Percentiles rank a stretch among this genome's conserved stretches.
These are phyloP conservation scores for Limulus polyphemus DNA, from an alignment of 2,888 invertebrate species.

Conservation along the genomic window DNA sequence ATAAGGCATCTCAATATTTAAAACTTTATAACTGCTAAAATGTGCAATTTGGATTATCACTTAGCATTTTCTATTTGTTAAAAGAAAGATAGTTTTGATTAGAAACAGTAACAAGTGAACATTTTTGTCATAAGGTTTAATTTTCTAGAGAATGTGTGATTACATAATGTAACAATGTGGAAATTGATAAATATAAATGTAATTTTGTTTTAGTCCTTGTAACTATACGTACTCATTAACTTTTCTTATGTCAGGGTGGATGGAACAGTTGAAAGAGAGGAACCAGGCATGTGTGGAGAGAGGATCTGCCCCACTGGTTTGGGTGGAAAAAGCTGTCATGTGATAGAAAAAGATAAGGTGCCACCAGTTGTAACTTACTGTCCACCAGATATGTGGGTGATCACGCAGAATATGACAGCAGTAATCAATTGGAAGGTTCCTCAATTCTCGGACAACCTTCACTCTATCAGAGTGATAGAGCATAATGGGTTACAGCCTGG, in stretches of 20 bases:
- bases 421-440: conserved; percentile 86
- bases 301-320: conserved; percentile 77
- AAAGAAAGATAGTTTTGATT: too few species aligned
- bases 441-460: conserved; percentile 64
- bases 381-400: conserved; percentile 86
- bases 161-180: too few species aligned
- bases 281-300: conserved; percentile 83
- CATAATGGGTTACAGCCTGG: conserved; percentile 23
- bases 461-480: conserved; percentile 23
- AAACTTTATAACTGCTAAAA: too few species aligned
- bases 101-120: too few species aligned
- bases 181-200: too few species aligned
- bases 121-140: too few species aligned
- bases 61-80: too few species aligned
- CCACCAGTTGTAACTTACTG: conserved; percentile 78
- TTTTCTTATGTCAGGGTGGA: conserved; percentile 39
- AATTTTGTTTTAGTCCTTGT: too few species aligned
- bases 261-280: conserved; percentile 79
- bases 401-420: conserved; percentile 79
- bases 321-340: conserved; percentile 69
- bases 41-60: too few species aligned
- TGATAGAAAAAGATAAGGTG: conserved; percentile 66
- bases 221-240: too few species aligned
- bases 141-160: too few species aligned
- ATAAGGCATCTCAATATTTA: too few species aligned